A percentile compares a stretch with the other conserved stretches of the same genome.
Conservation (phyloP, 2,888 invertebrate genomes). For the Raillietiella orientalis region DNA sequence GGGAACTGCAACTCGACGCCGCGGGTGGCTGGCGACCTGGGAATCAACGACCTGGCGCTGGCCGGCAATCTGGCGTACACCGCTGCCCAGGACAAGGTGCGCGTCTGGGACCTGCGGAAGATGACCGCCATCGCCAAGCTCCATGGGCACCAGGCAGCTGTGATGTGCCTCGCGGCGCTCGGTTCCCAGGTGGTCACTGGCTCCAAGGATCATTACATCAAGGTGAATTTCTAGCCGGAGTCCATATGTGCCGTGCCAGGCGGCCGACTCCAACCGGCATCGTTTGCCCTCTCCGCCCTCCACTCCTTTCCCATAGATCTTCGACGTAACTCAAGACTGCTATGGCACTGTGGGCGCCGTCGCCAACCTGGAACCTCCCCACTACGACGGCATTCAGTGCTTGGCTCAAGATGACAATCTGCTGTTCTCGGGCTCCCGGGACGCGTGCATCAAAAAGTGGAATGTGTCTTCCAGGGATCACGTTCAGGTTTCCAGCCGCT, state of each 20-base stretch:
- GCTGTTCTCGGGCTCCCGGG: slow-evolving; percentile 50
- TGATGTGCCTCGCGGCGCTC: slow-evolving; percentile 34
- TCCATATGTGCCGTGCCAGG: not conserved
- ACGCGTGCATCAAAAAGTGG: slow-evolving; percentile 61
- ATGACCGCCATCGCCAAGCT: slow-evolving; percentile 8
- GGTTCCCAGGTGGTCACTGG: slow-evolving; percentile 39
- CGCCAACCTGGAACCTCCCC: slow-evolving; percentile 41
- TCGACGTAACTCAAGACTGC: slow-evolving; percentile 15
- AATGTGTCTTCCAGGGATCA: slow-evolving; percentile 18
- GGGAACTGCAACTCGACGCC: no score
- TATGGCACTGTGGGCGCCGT: slow-evolving; percentile 21
- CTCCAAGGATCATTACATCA: slow-evolving; percentile 55
- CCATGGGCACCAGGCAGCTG: slow-evolving; percentile 42
- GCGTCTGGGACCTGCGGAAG: slow-evolving; percentile 49
- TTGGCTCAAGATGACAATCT: slow-evolving; percentile 27
- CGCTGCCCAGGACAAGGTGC: slow-evolving; percentile 40
- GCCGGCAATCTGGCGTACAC: slow-evolving; percentile 25
- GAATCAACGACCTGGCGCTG: slow-evolving; percentile 31
- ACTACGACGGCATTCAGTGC: slow-evolving; percentile 63
- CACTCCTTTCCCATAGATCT: slow-evolving; percentile 13
- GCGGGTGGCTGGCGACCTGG: slow-evolving; percentile 27
- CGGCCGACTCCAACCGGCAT: no score
- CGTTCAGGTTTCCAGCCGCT: not conserved
- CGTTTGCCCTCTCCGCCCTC: no score
- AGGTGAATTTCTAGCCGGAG: slow-evolving; percentile 17